phyloP scores from a whole-genome alignment of 2,888 invertebrate genomes.

The Ormyrus nitidulus region DNA sequence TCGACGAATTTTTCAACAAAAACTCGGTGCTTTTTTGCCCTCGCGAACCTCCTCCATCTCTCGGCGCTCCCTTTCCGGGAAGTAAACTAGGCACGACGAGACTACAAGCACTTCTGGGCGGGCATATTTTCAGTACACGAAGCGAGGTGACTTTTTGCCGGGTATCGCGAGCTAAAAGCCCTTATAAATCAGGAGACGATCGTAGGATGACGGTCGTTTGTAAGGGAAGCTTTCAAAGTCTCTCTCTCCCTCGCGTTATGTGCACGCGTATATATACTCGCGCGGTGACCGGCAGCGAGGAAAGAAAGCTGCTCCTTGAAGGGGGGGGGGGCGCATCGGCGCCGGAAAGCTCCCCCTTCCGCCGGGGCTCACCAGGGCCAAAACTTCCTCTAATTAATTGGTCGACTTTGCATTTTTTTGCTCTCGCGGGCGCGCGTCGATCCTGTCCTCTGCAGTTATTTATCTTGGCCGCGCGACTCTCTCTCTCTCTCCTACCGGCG shows the following conservation, averaged over 20 bases:
- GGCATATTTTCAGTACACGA: constrained; percentile 27
- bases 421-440: neutral
- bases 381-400: constrained; percentile 35
- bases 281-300: neutral
- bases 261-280: constrained; percentile 15
- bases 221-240: constrained; percentile 65
- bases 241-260: neutral
- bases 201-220: constrained; percentile 66
- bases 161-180: constrained; percentile 71
- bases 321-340: neutral
- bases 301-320: constrained; percentile 4
- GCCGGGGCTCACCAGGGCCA: neutral
- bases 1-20: too few relatives aligned
- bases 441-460: neutral
- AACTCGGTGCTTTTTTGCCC: neutral
- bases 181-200: constrained; percentile 73
- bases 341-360: neutral
- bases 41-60: neutral
- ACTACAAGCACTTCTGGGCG: too few relatives aligned
- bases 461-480: neutral
- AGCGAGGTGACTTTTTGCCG: constrained; percentile 54
- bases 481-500: neutral
- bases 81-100: neutral
- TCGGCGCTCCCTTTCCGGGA: neutral
- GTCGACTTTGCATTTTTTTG: constrained; percentile 9